Percentiles rank a stretch among this genome's conserved stretches.
phyloP scores from a whole-genome alignment of 2,797 vertebrate species.

The Cyclopterus lumpus region DNA sequence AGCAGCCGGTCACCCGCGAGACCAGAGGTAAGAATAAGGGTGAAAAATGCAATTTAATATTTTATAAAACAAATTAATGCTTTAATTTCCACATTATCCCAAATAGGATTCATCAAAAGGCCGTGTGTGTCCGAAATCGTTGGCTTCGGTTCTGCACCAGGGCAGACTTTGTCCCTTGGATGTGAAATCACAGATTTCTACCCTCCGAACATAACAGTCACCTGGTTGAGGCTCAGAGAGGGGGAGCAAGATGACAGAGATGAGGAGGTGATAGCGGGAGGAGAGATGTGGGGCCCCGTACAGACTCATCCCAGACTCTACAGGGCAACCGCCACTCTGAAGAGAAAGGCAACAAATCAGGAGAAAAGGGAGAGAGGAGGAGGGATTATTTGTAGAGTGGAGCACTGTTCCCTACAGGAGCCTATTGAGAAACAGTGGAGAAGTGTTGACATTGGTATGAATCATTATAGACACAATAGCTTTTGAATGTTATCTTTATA shows the following conservation, averaged over 20 bases:
- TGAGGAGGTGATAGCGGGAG: constrained; percentile 71
- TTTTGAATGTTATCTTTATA: not conserved
- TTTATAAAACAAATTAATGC: not conserved
- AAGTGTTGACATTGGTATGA: constrained; percentile 70
- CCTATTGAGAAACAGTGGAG: constrained; percentile 82
- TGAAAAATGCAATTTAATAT: not conserved
- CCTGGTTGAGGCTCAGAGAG: constrained; percentile 77
- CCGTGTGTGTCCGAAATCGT: constrained; percentile 79
- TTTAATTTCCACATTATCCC: not conserved
- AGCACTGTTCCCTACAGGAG: constrained; percentile 79
- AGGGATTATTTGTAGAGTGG: constrained; percentile 79
- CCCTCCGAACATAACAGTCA: constrained; percentile 78
- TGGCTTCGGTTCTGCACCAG: constrained; percentile 28
- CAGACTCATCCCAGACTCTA: constrained; percentile 71
- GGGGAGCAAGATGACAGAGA: constrained; percentile 75
- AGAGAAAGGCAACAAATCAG: constrained; percentile 28
- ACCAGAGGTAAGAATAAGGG: constrained; percentile 75
- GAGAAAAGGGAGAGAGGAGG: constrained; percentile 59
- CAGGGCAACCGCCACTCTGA: constrained; percentile 74
- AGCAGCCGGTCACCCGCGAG: constrained; percentile 80
- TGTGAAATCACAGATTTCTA: constrained; percentile 85
- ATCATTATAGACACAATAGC: not conserved
- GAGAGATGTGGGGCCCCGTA: constrained; percentile 82
- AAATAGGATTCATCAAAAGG: constrained; percentile 81
- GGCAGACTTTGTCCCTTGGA: constrained; percentile 66